Evolutionary conservation across 2,797 vertebrate genomes (phyloP), one percentile per base, ranked within the genome.

Genomic region (Sphenopsis melanotis): DNA sequence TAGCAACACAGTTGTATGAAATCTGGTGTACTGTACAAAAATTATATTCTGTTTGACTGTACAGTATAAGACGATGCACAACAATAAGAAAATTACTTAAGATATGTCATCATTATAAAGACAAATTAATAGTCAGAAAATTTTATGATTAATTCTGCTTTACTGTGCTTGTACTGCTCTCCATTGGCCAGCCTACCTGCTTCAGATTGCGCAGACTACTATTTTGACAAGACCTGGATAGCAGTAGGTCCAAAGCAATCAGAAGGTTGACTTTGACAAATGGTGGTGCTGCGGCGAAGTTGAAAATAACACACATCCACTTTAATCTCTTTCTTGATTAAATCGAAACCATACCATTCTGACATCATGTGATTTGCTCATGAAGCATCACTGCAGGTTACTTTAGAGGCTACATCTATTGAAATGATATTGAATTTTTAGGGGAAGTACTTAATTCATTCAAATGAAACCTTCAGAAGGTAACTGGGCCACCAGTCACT

Each of bases 301-400:
- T 99, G 99, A 99, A 99, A 99, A 99, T 99, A 99, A 99, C 99
- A 99, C 98, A 99, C 99, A 99, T 99, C 99, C 98, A 99, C 99
- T 99, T 99, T 99, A 99, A 99, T 99, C 99, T 99, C 98, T 99
- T 99, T 99, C 98, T 99, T 99, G 99, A 99, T 99, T 99, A 99
- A 99, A 99, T 99, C 98, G 98, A 98, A 99, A 98, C 98, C 98
- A 98, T 98, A 98, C 98, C 98, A 98, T 98, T 99, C 98, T 99
- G 99, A 99, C 98, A 99, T 98, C 97, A 98, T 98, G 98, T 98
- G 98, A 98, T 98, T 98, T 98, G 98, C 98, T 98, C 98, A 98
- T 98, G 97, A 98, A 98, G 98, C 98, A 98, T 98, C 97, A 98
- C 98, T 98, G 98, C 98, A 97, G 98, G 98, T 98, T 98, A 98